Base-by-base conservation (phyloP, 2,113 vertebrate species). In the Kobus ellipsiprymnus region DNA sequence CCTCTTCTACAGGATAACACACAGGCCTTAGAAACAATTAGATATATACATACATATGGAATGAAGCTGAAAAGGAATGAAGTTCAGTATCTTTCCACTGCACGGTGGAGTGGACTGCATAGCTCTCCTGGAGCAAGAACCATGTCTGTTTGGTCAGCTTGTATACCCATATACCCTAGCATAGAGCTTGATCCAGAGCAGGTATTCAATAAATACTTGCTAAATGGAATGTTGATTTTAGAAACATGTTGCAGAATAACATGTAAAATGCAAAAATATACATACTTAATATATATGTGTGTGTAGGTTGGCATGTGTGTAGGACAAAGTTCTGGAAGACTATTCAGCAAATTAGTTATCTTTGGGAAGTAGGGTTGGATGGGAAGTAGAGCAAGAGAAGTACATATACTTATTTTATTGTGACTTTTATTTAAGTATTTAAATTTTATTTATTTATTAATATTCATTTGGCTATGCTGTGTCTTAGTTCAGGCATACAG, bases 261-360 rank as follows among this genome's bases (percentile, higher is more conserved):
- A 84, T 71, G 12, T 14, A 91, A 77, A 77, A 59, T 77, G 23
- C 52, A 44, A n/a, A 57, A 54, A 19, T 87, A 27, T 82, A 44
- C 67, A 44, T 62, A 52, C 36, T 94, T 87, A 78, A 33, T 30
- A 74, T 89, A 60, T 54, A 36, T 67, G 33, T 85, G 27, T 40
- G 27, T 40, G 27, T 54, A 17, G 52, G 10, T 36, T 82, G 90
- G 8, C 46, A n/a, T 27, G 9, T 64, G 25, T 27, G 52, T 71
- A 90, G 48, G 80, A 96, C 86, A 46, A 94, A 12, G 33, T 97
- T 95, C 91, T 95, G 14, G 74, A 92, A 88, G n/a, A 64, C 36
- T 52, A 67, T 4, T 52, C 54, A 94, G 13, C 33, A 95, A 50
- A 52, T 85, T 91, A 60, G 13, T 44, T 96, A 48, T 71, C 36